These are phyloP conservation scores for Pipra filicauda DNA, from an alignment of 2,113 vertebrate species.

Conservation along the genomic window DNA sequence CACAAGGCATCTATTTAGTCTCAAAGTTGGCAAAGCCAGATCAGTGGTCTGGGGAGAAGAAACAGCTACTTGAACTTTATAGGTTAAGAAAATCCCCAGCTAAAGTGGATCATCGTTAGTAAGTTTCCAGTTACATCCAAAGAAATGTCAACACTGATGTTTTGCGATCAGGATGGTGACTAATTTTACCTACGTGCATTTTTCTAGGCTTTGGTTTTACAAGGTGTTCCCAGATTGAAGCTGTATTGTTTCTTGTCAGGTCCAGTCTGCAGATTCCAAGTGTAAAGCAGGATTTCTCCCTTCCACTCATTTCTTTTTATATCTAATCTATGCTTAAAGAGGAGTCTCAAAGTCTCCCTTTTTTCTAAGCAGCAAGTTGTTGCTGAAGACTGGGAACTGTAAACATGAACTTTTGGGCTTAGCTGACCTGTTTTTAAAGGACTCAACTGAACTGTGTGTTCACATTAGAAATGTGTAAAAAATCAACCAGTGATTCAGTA, in stretches of 20 bases:
- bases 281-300: neutral
- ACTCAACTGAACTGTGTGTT: neutral
- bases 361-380: neutral
- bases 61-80: constrained; percentile 64
- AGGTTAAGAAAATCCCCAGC: constrained; percentile 62
- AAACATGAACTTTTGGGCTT: neutral
- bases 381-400: neutral
- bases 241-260: neutral
- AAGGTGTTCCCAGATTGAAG: constrained; percentile 20
- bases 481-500: neutral
- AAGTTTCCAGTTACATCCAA: constrained; percentile 58
- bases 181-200: neutral
- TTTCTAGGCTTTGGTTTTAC: constrained; percentile 15
- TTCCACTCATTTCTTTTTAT: neutral
- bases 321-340: constrained; percentile 13
- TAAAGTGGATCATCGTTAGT: constrained; percentile 40
- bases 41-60: constrained; percentile 49
- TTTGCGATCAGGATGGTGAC: neutral
- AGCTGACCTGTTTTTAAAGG: neutral
- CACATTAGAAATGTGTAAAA: neutral
- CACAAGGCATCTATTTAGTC: constrained; percentile 41
- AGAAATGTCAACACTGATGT: constrained; percentile 25
- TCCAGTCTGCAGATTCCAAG: neutral
- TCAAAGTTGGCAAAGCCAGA: neutral
- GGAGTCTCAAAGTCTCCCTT: neutral